Conservation (phyloP, 2,113 vertebrate species). For the Ornithorhynchus anatinus region DNA sequence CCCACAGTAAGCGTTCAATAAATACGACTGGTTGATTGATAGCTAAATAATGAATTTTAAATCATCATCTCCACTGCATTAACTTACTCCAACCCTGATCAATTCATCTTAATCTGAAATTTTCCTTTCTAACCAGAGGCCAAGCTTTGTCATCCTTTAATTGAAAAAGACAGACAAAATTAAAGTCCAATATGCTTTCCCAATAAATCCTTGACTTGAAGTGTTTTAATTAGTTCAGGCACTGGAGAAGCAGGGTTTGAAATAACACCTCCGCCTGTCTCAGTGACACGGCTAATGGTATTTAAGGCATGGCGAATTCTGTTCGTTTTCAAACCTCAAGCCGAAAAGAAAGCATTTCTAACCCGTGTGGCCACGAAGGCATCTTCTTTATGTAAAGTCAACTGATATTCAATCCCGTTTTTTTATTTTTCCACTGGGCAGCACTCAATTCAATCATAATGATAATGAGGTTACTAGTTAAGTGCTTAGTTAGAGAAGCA, state of each 20-base stretch:
- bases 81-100: too few relatives aligned
- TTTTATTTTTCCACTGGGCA: too few relatives aligned
- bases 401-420: too few relatives aligned
- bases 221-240: conserved; percentile 40
- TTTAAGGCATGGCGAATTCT: conserved; percentile 48
- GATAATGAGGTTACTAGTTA: too few relatives aligned
- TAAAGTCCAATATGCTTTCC: background rate
- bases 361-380: background rate
- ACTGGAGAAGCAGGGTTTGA: conserved; percentile 20
- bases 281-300: conserved; percentile 23
- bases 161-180: conserved; percentile 32
- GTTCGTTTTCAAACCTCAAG: conserved; percentile 22
- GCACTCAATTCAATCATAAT: too few relatives aligned
- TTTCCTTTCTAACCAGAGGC: too few relatives aligned
- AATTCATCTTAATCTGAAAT: too few relatives aligned
- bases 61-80: too few relatives aligned
- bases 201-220: conserved; percentile 37
- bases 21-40: too few relatives aligned
- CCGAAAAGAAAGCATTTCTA: background rate
- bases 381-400: background rate
- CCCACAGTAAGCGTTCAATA: too few relatives aligned
- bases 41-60: too few relatives aligned
- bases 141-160: background rate
- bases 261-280: conserved; percentile 29
- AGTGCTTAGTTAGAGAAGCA: too few relatives aligned